phyloP scores from a whole-genome alignment of 2,113 vertebrate species.

The Triplophysa siluroides region DNA sequence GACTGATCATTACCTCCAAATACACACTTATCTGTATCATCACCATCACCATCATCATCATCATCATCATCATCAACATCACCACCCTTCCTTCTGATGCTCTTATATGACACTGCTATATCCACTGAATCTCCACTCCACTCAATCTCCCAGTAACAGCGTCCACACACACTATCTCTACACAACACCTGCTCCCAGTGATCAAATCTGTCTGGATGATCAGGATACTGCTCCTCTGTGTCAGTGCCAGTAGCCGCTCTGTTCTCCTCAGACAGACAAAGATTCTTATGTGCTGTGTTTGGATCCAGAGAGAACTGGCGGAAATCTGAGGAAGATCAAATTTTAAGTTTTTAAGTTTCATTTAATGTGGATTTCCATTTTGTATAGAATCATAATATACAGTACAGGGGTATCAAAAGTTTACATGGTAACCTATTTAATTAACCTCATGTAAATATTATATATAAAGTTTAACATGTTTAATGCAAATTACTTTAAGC shows the following conservation, averaged over 20 bases:
- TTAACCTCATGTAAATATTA: too few relatives aligned
- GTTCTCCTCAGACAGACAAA: constrained; percentile 34
- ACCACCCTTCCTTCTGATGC: neutral
- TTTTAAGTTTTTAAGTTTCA: too few relatives aligned
- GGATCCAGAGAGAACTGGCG: neutral
- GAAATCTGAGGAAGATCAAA: neutral
- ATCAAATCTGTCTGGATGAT: constrained; percentile 25
- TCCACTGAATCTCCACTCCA: too few relatives aligned
- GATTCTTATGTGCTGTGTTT: neutral
- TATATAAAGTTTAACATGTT: too few relatives aligned
- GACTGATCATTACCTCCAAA: neutral
- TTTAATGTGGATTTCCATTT: too few relatives aligned
- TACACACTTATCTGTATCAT: rapidly evolving
- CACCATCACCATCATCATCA: too few relatives aligned
- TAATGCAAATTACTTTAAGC: too few relatives aligned
- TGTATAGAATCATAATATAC: too few relatives aligned
- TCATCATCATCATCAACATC: too few relatives aligned
- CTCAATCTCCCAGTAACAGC: constrained; percentile 26
- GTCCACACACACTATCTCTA: constrained; percentile 1
- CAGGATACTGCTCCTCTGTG: neutral
- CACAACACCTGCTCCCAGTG: neutral
- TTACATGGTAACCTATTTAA: too few relatives aligned
- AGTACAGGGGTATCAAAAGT: too few relatives aligned
- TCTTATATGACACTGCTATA: constrained; percentile 2
- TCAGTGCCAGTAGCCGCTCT: neutral